phyloP scores from a whole-genome alignment of 2,888 invertebrate genomes.

The Mesorhabditis sp. region DNA sequence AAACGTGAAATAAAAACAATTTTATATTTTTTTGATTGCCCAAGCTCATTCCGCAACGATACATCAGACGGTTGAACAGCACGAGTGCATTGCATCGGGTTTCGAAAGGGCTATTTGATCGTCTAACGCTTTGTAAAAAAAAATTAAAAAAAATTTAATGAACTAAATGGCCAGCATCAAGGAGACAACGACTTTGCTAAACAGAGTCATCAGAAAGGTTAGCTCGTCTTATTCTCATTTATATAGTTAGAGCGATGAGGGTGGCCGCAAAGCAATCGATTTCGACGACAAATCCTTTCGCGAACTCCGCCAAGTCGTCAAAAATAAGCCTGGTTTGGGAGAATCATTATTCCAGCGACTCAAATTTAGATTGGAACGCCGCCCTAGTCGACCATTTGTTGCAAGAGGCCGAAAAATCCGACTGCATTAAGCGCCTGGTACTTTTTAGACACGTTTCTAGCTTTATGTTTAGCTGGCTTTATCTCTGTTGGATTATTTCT shows the following conservation, averaged over 20 bases:
- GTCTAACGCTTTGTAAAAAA: too few species aligned
- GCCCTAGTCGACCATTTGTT: constrained; percentile 2
- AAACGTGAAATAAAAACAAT: too few species aligned
- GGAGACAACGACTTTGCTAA: neutral
- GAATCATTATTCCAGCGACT: neutral
- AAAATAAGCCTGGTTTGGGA: neutral
- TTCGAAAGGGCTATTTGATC: too few species aligned
- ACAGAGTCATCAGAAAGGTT: constrained; percentile 1
- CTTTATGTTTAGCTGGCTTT: neutral
- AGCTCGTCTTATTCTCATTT: neutral
- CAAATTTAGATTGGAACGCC: neutral
- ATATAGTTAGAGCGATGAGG: neutral
- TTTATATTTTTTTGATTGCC: too few species aligned
- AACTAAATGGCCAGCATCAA: neutral
- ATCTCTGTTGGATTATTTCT: neutral
- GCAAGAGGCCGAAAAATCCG: constrained; percentile 3
- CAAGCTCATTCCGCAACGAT: too few species aligned
- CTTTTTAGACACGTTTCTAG: too few species aligned
- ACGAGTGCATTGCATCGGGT: too few species aligned
- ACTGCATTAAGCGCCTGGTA: neutral
- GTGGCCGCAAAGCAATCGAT: neutral
- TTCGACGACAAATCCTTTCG: neutral
- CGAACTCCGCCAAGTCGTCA: neutral
- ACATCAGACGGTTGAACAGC: too few species aligned
- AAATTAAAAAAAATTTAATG: too few species aligned